phyloP scores from a whole-genome alignment of 1,140 invertebrate species.

The Drosophila ercepeae region DNA sequence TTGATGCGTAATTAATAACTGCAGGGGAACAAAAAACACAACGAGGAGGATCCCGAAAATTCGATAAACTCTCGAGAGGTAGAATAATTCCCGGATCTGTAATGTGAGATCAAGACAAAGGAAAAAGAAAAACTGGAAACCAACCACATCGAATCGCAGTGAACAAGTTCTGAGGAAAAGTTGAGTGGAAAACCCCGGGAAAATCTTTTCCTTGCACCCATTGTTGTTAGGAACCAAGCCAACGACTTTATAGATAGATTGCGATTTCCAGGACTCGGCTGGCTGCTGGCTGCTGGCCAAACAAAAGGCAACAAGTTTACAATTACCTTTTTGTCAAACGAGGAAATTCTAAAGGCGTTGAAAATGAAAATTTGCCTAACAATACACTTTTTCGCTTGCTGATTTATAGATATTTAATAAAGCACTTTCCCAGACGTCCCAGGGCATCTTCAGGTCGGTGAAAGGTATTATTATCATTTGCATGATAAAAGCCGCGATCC shows the following conservation, averaged over 20 bases:
- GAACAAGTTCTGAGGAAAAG: constrained; percentile 70
- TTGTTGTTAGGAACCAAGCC: constrained; percentile 24
- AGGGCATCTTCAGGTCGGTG: constrained; percentile 11
- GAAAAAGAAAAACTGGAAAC: constrained; percentile 59
- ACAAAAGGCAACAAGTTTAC: constrained; percentile 60
- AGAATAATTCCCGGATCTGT: constrained; percentile 39
- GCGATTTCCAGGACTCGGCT: constrained; percentile 48
- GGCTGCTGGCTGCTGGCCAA: background rate
- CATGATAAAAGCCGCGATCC: constrained; percentile 38
- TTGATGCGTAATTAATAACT: constrained; percentile 77
- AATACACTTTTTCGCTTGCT: constrained; percentile 59
- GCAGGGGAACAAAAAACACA: constrained; percentile 34
- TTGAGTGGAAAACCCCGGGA: constrained; percentile 54
- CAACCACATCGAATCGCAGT: constrained; percentile 45
- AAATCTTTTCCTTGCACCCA: constrained; percentile 45
- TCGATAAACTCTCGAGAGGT: background rate
- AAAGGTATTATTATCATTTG: constrained; percentile 45
- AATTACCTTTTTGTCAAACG: constrained; percentile 64
- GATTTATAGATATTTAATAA: constrained; percentile 75
- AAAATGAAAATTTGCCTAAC: constrained; percentile 69
- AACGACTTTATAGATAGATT: constrained; percentile 77
- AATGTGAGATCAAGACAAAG: constrained; percentile 42
- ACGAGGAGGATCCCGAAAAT: constrained; percentile 24
- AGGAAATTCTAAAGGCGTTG: constrained; percentile 25
- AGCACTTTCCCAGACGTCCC: constrained; percentile 70